Evolutionary conservation across 2,797 vertebrate genomes (phyloP).

Genomic region (Parambassis ranga): DNA sequence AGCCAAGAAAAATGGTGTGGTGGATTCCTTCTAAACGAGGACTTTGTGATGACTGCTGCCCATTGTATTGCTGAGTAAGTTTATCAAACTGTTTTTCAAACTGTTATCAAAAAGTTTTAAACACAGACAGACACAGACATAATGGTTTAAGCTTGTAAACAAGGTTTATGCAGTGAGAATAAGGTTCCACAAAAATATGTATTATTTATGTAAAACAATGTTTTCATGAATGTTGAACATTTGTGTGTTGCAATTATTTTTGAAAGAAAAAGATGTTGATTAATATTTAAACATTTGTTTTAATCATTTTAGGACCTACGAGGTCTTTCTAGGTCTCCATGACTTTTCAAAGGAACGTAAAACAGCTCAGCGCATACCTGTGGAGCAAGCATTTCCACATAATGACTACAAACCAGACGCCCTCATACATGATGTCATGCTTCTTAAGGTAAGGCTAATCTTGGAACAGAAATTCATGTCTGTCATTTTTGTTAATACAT

Average conservation of each 20-base stretch:
- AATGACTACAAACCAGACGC: accelerated
- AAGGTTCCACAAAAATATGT: too few species aligned
- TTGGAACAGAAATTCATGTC: neutral
- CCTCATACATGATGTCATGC: constrained; percentile 44
- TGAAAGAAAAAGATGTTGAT: too few species aligned
- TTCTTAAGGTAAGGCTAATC: constrained; percentile 45
- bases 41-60: constrained; percentile 65
- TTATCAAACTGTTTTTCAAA: neutral
- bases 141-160: too few species aligned
- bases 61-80: constrained; percentile 47
- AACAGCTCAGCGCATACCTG: neutral
- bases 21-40: constrained; percentile 59
- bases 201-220: too few species aligned
- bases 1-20: accelerated
- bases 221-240: too few species aligned
- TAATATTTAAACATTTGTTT: neutral
- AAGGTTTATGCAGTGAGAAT: too few species aligned
- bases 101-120: too few species aligned
- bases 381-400: neutral
- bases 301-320: constrained; percentile 7
- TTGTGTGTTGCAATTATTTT: too few species aligned
- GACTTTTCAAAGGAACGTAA: accelerated
- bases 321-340: constrained; percentile 5
- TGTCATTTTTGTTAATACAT: too few species aligned
- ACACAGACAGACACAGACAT: too few species aligned